phyloP scores from a whole-genome alignment of 2,888 invertebrate genomes.

The Eudasyphora cyanicolor region DNA sequence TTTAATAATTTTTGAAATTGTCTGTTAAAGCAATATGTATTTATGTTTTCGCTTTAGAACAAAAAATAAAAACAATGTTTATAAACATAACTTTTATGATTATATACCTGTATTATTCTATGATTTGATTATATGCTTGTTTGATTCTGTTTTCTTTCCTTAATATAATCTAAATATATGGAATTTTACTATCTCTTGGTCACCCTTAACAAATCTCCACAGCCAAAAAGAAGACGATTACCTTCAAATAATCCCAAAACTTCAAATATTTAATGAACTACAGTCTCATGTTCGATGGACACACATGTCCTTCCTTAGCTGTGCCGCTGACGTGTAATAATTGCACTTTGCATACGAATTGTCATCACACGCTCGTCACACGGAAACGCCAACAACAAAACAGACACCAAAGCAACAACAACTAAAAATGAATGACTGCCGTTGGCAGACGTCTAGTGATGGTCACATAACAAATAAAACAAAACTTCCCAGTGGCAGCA shows the following conservation, averaged over 20 bases:
- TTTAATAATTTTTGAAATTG: no score
- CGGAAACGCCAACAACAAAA: constrained; percentile 38
- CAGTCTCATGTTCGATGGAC: constrained; percentile 32
- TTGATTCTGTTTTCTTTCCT: no score
- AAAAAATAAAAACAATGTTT: no score
- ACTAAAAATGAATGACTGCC: constrained; percentile 50
- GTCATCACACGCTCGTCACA: constrained; percentile 75
- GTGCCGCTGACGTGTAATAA: constrained; percentile 71
- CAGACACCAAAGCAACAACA: background rate
- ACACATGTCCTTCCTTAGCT: background rate
- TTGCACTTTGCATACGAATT: constrained; percentile 79
- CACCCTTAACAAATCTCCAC: constrained; percentile 24
- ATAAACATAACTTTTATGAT: no score
- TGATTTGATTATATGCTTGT: no score
- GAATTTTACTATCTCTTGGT: no score
- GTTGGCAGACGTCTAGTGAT: constrained; percentile 54
- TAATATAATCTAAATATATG: no score
- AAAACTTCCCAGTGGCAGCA: constrained; percentile 8
- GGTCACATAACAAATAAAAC: constrained; percentile 48
- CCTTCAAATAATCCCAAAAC: no score
- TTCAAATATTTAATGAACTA: background rate
- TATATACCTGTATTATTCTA: no score
- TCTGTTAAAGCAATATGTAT: no score
- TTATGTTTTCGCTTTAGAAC: no score
- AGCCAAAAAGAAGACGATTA: background rate